Evolutionary conservation across 2,797 vertebrate genomes (phyloP).

Genomic region (Acomys russatus): DNA sequence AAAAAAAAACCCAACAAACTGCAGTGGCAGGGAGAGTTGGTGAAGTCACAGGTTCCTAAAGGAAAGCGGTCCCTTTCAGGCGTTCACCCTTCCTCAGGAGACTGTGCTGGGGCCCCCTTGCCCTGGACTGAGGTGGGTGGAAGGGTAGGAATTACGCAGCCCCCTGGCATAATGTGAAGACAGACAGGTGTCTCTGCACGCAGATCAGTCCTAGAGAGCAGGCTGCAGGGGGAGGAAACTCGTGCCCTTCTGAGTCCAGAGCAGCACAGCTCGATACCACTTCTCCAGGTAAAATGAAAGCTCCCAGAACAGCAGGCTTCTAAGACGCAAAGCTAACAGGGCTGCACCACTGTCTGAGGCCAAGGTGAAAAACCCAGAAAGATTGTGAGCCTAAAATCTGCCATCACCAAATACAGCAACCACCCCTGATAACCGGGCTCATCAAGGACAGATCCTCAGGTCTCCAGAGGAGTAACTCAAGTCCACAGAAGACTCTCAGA

Average conservation of each 20-base stretch:
- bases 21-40: constrained; percentile 83
- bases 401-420: constrained; percentile 49
- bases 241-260: constrained; percentile 30
- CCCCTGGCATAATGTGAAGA: constrained; percentile 35
- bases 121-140: constrained; percentile 58
- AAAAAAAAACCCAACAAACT: constrained; percentile 71
- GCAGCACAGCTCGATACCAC: constrained; percentile 67
- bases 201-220: constrained; percentile 9
- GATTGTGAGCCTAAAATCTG: constrained; percentile 54
- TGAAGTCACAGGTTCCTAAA: constrained; percentile 90
- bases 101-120: constrained; percentile 66
- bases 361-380: constrained; percentile 72
- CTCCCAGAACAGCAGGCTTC: constrained; percentile 51
- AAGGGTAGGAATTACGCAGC: constrained; percentile 72
- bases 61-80: constrained; percentile 86
- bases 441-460: constrained; percentile 64
- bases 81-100: constrained; percentile 77
- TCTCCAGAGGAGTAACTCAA: constrained; percentile 69
- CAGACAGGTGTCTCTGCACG: constrained; percentile 73
- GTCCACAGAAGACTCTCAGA: constrained; percentile 76
- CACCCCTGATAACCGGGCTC: constrained; percentile 77
- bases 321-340: constrained; percentile 60
- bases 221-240: background rate
- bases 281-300: constrained; percentile 46
- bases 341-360: constrained; percentile 77